Evolutionary conservation across 2,113 vertebrate species (phyloP).

Genomic region (Forbesichthys agassizii): DNA sequence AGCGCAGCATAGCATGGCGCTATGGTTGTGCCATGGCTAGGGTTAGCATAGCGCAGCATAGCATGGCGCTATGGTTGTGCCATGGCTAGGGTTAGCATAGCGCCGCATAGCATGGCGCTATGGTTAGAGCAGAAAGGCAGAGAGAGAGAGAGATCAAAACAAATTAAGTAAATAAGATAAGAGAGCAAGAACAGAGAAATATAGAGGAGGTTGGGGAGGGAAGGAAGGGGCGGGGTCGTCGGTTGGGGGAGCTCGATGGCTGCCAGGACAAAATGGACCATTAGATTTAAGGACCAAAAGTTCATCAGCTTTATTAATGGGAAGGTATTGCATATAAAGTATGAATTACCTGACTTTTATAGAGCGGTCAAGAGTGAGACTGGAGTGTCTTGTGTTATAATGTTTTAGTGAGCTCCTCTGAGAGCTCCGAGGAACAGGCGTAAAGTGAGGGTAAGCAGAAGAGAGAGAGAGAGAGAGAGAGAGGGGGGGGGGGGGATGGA

Average conservation of each 20-base stretch:
- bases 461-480: conserved; percentile 3
- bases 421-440: conserved; percentile 65
- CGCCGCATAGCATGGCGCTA: too few species aligned
- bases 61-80: too few species aligned
- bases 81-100: neutral
- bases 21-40: too few species aligned
- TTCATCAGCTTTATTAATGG: conserved; percentile 78
- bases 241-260: conserved; percentile 20
- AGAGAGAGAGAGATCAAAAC: conserved; percentile 28
- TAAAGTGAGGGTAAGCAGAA: conserved; percentile 38
- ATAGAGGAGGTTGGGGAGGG: conserved; percentile 9
- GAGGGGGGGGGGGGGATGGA: conserved; percentile 27
- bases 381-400: conserved; percentile 73
- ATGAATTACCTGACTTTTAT: conserved; percentile 79
- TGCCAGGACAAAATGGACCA: conserved; percentile 69
- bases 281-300: conserved; percentile 76
- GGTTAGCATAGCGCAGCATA: too few species aligned
- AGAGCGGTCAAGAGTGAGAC: conserved; percentile 70
- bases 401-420: conserved; percentile 71
- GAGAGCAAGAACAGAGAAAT: conserved; percentile 26
- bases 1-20: conserved; percentile 1
- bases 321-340: conserved; percentile 75
- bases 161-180: conserved; percentile 27
- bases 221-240: conserved; percentile 17
- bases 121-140: neutral